A percentile compares a stretch with the other conserved stretches of the same genome.
These are phyloP conservation scores for Coryphaenoides rupestris DNA, from an alignment of 2,113 vertebrate species.

Conservation along the genomic window DNA sequence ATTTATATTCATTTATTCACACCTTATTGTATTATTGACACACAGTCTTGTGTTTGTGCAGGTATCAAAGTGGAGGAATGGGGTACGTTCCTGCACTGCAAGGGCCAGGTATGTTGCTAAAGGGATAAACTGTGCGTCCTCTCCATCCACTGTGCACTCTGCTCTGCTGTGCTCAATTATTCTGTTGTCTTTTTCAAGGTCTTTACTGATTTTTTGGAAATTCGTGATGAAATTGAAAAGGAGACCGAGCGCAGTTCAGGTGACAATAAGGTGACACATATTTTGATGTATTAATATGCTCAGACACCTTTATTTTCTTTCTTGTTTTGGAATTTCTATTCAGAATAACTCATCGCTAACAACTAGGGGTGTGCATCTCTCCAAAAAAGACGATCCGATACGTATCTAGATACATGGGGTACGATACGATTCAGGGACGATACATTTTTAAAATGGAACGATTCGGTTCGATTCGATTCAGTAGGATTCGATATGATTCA, in stretches of 20 bases:
- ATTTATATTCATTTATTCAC: no score
- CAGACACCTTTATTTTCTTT: no score
- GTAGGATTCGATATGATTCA: no score
- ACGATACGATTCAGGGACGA: no score
- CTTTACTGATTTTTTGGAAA: constrained; percentile 75
- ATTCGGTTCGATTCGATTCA: no score
- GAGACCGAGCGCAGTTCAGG: constrained; percentile 74
- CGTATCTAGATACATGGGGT: no score
- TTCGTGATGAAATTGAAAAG: constrained; percentile 72
- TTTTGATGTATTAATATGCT: constrained; percentile 24
- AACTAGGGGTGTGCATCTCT: no score
- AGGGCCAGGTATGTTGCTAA: constrained; percentile 71
- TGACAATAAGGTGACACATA: constrained; percentile 67
- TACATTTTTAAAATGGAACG: no score
- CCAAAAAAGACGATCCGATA: no score
- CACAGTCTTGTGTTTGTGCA: constrained; percentile 35
- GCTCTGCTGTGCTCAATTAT: not conserved
- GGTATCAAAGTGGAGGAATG: constrained; percentile 79
- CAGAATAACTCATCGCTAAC: no score
- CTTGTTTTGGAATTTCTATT: no score
- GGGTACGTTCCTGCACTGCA: constrained; percentile 80
- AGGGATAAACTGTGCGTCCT: not conserved
- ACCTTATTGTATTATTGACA: not conserved
- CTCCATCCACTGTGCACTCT: constrained; percentile 1
- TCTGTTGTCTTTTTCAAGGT: constrained; percentile 49